These are phyloP conservation scores for Plebejus anna DNA, from an alignment of 2,888 invertebrate species.

Conservation along the genomic window DNA sequence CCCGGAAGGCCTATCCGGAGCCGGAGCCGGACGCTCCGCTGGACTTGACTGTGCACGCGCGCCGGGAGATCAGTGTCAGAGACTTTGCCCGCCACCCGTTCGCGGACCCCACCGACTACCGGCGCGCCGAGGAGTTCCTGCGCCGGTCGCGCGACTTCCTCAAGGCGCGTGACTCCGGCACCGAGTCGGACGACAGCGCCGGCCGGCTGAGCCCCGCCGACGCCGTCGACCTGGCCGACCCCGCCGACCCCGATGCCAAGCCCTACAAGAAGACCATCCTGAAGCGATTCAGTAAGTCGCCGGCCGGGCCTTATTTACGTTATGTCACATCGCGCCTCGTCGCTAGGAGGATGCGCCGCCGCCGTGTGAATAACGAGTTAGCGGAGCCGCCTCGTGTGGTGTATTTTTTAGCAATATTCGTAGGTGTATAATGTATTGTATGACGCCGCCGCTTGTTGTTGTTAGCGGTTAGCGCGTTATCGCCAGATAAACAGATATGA, in stretches of 20 bases:
- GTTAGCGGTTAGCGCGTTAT: background rate
- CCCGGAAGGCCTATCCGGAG: slow-evolving; percentile 75
- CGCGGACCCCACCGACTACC: slow-evolving; percentile 73
- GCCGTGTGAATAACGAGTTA: background rate
- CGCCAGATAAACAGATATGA: background rate
- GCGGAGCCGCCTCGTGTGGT: background rate
- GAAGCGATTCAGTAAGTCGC: slow-evolving; percentile 94
- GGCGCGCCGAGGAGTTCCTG: slow-evolving; percentile 72
- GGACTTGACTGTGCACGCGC: slow-evolving; percentile 84
- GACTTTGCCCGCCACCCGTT: slow-evolving; percentile 74
- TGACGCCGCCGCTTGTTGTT: background rate
- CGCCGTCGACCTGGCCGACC: slow-evolving; percentile 80
- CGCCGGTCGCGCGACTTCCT: slow-evolving; percentile 74
- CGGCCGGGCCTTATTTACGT: slow-evolving; percentile 6
- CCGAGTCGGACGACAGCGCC: slow-evolving; percentile 90
- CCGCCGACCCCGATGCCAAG: slow-evolving; percentile 76
- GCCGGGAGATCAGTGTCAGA: slow-evolving; percentile 72
- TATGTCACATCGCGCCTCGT: background rate
- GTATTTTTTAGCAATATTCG: background rate
- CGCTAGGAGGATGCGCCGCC: background rate
- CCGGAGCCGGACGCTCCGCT: slow-evolving; percentile 84
- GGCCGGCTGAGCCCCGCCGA: slow-evolving; percentile 83
- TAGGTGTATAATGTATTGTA: background rate
- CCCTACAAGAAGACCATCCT: slow-evolving; percentile 96
- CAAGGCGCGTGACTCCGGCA: slow-evolving; percentile 84